Conservation (phyloP, 2,888 invertebrate genomes). For the Tachina grossa region DNA sequence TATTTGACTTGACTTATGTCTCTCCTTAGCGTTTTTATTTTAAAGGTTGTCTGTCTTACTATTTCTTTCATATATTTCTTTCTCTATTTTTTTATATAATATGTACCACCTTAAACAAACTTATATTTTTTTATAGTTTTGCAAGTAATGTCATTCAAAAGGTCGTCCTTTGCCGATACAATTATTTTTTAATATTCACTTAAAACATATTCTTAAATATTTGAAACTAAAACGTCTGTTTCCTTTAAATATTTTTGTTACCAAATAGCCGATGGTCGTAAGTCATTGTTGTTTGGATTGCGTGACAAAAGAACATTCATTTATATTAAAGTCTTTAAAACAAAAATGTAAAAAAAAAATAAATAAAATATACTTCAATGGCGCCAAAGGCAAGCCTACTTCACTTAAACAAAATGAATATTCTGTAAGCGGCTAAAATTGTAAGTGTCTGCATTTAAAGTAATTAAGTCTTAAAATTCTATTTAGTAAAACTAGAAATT, state of each 20-base stretch:
- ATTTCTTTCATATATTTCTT: too few relatives aligned
- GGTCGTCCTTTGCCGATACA: conserved; percentile 30
- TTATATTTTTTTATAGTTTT: too few relatives aligned
- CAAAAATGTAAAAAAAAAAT: background rate
- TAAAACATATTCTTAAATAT: conserved; percentile 34
- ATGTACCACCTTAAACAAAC: too few relatives aligned
- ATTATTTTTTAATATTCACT: conserved; percentile 13
- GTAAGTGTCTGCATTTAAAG: background rate
- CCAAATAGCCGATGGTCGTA: conserved; percentile 60
- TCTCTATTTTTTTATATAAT: too few relatives aligned
- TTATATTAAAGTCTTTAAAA: conserved; percentile 53
- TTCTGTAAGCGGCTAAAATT: background rate
- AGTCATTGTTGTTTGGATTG: conserved; percentile 71
- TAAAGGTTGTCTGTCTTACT: too few relatives aligned
- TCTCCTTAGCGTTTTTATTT: too few relatives aligned
- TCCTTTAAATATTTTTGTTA: conserved; percentile 33
- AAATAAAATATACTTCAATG: conserved; percentile 38
- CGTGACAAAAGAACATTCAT: conserved; percentile 74
- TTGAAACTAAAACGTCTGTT: conserved; percentile 46
- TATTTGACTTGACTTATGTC: too few relatives aligned
- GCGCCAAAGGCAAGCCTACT: conserved; percentile 56
- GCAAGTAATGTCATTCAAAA: background rate
- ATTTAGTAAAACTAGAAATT: background rate
- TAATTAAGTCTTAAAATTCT: conserved; percentile 2
- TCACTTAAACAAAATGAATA: conserved; percentile 34